A percentile compares a stretch with the other conserved stretches of the same genome.
phyloP scores from a whole-genome alignment of 2,888 invertebrate species.

The Synergus laeviventris region DNA sequence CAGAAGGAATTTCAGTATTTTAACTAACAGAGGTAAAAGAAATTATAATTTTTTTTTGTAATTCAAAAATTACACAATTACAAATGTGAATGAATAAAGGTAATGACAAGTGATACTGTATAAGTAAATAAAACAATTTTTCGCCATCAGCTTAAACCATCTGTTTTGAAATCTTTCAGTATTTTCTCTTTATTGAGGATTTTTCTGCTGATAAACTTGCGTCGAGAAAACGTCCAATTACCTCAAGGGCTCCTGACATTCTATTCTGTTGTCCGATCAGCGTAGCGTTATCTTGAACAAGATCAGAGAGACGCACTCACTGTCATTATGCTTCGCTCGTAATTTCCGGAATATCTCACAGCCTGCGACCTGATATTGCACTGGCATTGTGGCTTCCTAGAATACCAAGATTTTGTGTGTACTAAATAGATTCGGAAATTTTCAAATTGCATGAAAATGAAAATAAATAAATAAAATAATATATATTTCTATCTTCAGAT shows the following conservation, averaged over 20 bases:
- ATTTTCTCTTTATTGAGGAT: neutral
- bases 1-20: too few species aligned
- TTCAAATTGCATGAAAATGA: neutral
- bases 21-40: too few species aligned
- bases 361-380: neutral
- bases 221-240: constrained; percentile 48
- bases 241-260: constrained; percentile 46
- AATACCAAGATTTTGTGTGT: neutral
- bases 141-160: too few species aligned
- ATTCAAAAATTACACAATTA: too few species aligned
- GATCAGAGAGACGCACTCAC: constrained; percentile 41
- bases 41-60: too few species aligned
- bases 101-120: too few species aligned
- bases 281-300: constrained; percentile 41
- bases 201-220: neutral
- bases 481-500: too few species aligned
- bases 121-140: too few species aligned
- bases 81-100: too few species aligned
- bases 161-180: too few species aligned
- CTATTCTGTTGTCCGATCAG: constrained; percentile 41
- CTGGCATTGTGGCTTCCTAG: neutral
- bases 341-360: constrained; percentile 18
- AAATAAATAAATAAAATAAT: too few species aligned
- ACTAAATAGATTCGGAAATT: neutral
- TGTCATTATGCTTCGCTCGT: constrained; percentile 42